Conservation (phyloP, 2,888 invertebrate genomes). For the Hypena proboscidalis region DNA sequence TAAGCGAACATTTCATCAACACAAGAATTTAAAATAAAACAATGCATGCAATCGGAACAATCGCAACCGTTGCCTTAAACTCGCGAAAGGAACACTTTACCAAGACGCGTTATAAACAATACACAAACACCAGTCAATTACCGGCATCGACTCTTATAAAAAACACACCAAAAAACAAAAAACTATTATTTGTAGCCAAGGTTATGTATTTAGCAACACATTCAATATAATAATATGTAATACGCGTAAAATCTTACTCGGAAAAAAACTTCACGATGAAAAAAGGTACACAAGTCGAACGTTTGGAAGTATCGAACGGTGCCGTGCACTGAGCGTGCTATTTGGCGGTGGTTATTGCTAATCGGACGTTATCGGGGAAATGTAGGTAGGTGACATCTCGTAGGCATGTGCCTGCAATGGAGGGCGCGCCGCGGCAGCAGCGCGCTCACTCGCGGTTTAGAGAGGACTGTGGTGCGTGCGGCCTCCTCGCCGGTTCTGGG, state of each 20-base stretch:
- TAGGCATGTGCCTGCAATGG: constrained; percentile 73
- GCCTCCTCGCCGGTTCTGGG: constrained; percentile 44
- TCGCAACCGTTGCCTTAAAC: constrained; percentile 61
- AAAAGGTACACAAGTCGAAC: constrained; percentile 42
- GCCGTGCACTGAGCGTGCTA: constrained; percentile 67
- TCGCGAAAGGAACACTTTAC: constrained; percentile 54
- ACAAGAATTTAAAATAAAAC: constrained; percentile 53
- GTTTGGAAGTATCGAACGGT: constrained; percentile 47
- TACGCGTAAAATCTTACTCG: constrained; percentile 55
- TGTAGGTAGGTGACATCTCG: constrained; percentile 76
- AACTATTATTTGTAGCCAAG: constrained; percentile 59
- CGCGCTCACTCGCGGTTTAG: constrained; percentile 82
- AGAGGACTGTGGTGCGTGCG: constrained; percentile 79
- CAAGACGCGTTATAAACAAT: constrained; percentile 52
- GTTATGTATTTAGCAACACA: constrained; percentile 77
- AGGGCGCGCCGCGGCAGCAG: constrained; percentile 78
- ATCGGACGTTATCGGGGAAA: constrained; percentile 71
- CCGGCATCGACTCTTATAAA: constrained; percentile 55
- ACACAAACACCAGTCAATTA: constrained; percentile 62
- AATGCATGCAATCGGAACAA: constrained; percentile 53
- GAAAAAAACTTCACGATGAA: constrained; percentile 61
- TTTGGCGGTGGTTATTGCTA: constrained; percentile 70
- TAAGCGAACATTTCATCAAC: constrained; percentile 58
- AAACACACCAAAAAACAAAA: constrained; percentile 56
- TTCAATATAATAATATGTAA: constrained; percentile 65